Percentiles rank a stretch among this genome's conserved stretches.
phyloP scores from a whole-genome alignment of 2,888 invertebrate genomes.

The Drosophila paramelanica region DNA sequence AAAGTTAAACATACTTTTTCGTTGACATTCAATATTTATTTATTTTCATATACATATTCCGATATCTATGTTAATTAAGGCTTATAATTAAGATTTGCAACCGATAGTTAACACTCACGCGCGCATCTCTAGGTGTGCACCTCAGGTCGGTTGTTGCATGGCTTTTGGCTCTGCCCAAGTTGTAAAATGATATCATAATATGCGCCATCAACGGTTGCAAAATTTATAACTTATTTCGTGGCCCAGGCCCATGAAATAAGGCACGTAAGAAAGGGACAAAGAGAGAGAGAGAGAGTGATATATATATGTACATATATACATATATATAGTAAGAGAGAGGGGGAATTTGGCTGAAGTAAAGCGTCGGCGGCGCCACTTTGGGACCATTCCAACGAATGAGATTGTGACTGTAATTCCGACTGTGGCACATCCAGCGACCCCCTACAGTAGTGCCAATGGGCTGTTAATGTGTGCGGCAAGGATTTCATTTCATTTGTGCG shows the following conservation, averaged over 20 bases:
- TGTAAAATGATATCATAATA: slow-evolving; percentile 85
- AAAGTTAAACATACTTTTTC: too few relatives aligned
- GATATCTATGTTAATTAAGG: too few relatives aligned
- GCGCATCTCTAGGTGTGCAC: slow-evolving; percentile 38
- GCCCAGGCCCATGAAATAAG: slow-evolving; percentile 29
- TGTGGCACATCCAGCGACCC: slow-evolving; percentile 69
- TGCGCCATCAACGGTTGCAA: slow-evolving; percentile 84
- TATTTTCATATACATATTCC: too few relatives aligned
- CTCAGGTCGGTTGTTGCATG: slow-evolving; percentile 54
- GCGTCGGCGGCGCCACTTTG: slow-evolving; percentile 79
- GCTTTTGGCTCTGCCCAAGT: slow-evolving; percentile 68
- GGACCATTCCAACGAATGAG: slow-evolving; percentile 34
- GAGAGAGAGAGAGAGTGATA: slow-evolving; percentile 4
- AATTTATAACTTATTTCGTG: slow-evolving; percentile 84
- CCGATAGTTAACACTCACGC: slow-evolving; percentile 32
- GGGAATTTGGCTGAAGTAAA: slow-evolving; percentile 43
- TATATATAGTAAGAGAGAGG: slow-evolving; percentile 4
- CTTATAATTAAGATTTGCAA: background rate
- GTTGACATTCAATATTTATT: too few relatives aligned
- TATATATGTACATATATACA: too few relatives aligned
- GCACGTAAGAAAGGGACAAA: slow-evolving; percentile 31
- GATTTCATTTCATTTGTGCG: slow-evolving; percentile 73
- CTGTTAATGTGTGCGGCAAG: slow-evolving; percentile 82
- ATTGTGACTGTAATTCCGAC: slow-evolving; percentile 29
- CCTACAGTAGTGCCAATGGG: slow-evolving; percentile 83